phyloP scores from a whole-genome alignment of 2,888 invertebrate species.

The Drosophila conformis region DNA sequence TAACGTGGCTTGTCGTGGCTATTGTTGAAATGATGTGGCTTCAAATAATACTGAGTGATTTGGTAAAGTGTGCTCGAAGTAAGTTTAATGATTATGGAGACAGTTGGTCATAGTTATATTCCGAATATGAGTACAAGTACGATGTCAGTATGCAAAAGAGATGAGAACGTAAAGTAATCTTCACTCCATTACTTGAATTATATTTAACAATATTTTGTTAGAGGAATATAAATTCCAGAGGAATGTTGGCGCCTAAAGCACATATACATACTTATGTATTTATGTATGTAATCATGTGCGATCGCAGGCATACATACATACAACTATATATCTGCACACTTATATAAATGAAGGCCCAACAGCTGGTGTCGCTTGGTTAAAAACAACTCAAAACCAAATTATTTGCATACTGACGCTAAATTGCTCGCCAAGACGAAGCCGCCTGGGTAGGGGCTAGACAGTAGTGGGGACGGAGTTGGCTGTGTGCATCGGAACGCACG shows the following conservation, averaged over 20 bases:
- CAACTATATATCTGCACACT: background rate
- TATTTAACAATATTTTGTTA: background rate
- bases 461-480: conserved; percentile 44
- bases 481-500: conserved; percentile 53
- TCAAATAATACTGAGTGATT: conserved; percentile 35
- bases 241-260: background rate
- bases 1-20: conserved; percentile 19
- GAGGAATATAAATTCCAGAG: conserved; percentile 1
- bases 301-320: background rate
- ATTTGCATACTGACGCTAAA: conserved; percentile 53
- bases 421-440: conserved; percentile 39
- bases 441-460: conserved; percentile 58
- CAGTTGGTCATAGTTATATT: background rate
- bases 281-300: background rate
- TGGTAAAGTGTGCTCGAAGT: background rate
- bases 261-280: background rate
- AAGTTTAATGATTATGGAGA: background rate
- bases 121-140: background rate
- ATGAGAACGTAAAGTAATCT: background rate
- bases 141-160: background rate
- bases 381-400: conserved; percentile 51
- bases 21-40: conserved; percentile 14
- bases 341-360: conserved; percentile 37
- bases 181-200: background rate
- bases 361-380: conserved; percentile 71